Evolutionary conservation across 2,113 vertebrate species (phyloP), one percentile per base, ranked within the genome.

Genomic region (Shinisaurus crocodilurus): DNA sequence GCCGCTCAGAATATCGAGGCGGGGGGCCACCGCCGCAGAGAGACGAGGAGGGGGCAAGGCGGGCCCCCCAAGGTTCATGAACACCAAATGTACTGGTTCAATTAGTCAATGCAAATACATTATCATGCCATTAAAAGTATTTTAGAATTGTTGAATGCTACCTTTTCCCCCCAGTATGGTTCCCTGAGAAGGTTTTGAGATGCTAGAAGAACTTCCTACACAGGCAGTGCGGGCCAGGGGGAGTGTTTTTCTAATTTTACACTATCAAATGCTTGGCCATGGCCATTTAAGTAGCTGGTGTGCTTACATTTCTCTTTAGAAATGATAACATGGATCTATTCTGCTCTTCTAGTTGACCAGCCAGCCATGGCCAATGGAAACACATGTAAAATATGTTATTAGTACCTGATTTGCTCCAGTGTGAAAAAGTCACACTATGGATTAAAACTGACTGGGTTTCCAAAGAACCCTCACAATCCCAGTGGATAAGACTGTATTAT

Each of bases 261-360:
- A 37, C 48, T 23, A 87, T 87, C 63, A 82, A 65, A 85, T 0
- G 0, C 3, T 29, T 3, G 40, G 27, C 2, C 3, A 27, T 3
- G 40, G 27, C 2, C 1, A 1, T 54, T 45, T 90, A 32, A 92
- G 40, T 32, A 88, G 69, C 20, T 81, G 27, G 43, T 18, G 70
- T 72, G 65, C 23, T 88, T 69, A 82, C 7, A 72, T 43, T 40
- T 57, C 25, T 72, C 16, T 72, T 12, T 12, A 6, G 83, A 12
- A 85, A 34, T 69, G 40, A 84, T 67, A 29, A 69, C 34, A 86
- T 40, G 72, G 32, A 50, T 54, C 29, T 27, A 86, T 74, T 86
- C 50, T 76, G 25, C 70, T 75, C 16, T 23, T 34, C 60, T 27
- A 79, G 25, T 67, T 37, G 50, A 37, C 67, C 60, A 20, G 5